Conservation (phyloP, 2,888 invertebrate genomes). For the Sericinus montela region DNA sequence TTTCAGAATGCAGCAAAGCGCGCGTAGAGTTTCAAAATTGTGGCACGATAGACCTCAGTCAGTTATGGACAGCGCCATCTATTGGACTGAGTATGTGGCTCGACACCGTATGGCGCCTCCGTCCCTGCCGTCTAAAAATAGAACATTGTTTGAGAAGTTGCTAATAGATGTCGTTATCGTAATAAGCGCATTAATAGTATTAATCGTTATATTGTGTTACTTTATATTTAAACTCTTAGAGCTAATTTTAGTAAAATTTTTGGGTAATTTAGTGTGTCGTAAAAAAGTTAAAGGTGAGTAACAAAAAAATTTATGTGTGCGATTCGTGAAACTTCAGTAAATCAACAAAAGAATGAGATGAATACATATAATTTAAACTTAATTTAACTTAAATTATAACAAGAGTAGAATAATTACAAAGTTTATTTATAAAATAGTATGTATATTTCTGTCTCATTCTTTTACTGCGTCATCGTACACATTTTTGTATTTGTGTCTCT, state of each 20-base stretch:
- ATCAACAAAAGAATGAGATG: too few relatives aligned
- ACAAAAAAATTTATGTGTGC: neutral
- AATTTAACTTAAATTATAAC: too few relatives aligned
- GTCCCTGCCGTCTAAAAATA: slow-evolving; percentile 38
- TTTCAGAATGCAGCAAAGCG: slow-evolving; percentile 56
- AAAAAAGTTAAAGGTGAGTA: slow-evolving; percentile 36
- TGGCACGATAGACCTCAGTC: slow-evolving; percentile 78
- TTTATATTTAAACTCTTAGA: slow-evolving; percentile 30
- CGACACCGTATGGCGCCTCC: slow-evolving; percentile 58
- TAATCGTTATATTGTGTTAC: slow-evolving; percentile 29
- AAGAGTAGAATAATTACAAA: too few relatives aligned
- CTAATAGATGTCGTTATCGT: slow-evolving; percentile 53
- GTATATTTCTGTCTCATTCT: too few relatives aligned
- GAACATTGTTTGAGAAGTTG: slow-evolving; percentile 40
- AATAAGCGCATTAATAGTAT: slow-evolving; percentile 30
- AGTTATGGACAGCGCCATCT: slow-evolving; percentile 80
- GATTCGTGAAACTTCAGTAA: too few relatives aligned
- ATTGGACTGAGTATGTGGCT: slow-evolving; percentile 82
- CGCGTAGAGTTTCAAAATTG: slow-evolving; percentile 63
- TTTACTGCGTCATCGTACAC: too few relatives aligned
- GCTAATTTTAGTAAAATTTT: slow-evolving; percentile 24
- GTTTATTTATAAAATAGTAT: too few relatives aligned
- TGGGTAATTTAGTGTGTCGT: slow-evolving; percentile 23
- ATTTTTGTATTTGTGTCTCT: too few relatives aligned
- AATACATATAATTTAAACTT: too few relatives aligned